Base-by-base conservation (phyloP, 1,140 invertebrate genomes). In the Diuraphis noxia region DNA sequence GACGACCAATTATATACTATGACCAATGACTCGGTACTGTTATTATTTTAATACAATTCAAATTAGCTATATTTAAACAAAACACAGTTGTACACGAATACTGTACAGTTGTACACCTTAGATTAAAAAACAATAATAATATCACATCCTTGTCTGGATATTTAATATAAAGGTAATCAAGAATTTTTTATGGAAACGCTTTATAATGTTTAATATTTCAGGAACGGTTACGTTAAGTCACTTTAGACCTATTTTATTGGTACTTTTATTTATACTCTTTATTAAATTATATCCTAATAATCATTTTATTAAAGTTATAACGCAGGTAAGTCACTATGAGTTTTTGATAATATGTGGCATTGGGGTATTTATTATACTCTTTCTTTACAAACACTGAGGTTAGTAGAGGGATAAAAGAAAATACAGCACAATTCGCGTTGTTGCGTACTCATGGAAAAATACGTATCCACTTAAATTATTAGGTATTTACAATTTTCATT, bases 301-400 rank as follows among this genome's bases (percentile, higher is more conserved):
- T 13, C n/a, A n/a, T 43, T 79, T 43, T 79, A 81, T 38, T 40
- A 41, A 90, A 90, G 88, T 90, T 90, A 77, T 77, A 72, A 90
- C 72, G 43, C 56, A 81, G 43, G 89, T 82, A 91, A 91, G 77
- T 91, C 89, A 82, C 25, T 25, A 40, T 82, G 89, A 91, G 89
- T 43, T 82, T 91, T 81, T 56, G 25, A 52, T 88, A 63, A 82
- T 91, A 43, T 79, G 41, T 79, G 72, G 43, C 77, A 4, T 40
- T 13, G 25, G 43, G 46, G 77, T 43, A 91, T 21, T 91, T 81
- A 34, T n/a, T 43, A 81, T 77, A 90, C 56, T 43, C 77, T 81
- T 46, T 77, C 40, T 79, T 79, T 90, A 81, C 88, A 90, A 81
- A 34, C n/a, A 79, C 23, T n/a, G 77, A 30, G 41, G 43, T 79